Percentiles rank a stretch among this genome's conserved stretches.
These are phyloP conservation scores for Ladona fulva DNA, from an alignment of 1,140 invertebrate genomes.

Conservation along the genomic window DNA sequence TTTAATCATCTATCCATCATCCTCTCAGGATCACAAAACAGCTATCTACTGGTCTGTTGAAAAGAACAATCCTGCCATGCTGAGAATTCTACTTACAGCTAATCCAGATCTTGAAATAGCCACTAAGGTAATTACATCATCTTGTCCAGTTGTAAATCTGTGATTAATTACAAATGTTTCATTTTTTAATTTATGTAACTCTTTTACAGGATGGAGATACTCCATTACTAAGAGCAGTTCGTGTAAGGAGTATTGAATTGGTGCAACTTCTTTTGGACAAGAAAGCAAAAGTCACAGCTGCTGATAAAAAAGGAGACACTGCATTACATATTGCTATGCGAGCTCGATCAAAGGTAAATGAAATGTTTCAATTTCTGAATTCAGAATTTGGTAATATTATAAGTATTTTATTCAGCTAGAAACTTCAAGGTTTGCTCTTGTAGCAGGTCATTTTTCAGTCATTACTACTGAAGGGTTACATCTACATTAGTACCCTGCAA, in stretches of 20 bases:
- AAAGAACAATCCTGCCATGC: constrained; percentile 81
- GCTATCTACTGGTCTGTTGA: constrained; percentile 95
- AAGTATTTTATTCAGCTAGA: too few species aligned
- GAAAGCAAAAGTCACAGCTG: constrained; percentile 87
- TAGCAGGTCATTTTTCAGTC: too few species aligned
- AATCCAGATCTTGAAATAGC: constrained; percentile 90
- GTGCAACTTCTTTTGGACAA: constrained; percentile 86
- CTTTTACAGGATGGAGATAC: constrained; percentile 79
- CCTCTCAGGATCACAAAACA: constrained; percentile 77
- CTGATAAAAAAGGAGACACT: constrained; percentile 92
- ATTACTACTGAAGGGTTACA: too few species aligned
- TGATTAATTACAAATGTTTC: constrained; percentile 10
- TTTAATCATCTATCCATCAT: constrained; percentile 9
- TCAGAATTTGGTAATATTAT: too few species aligned
- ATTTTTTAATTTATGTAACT: constrained; percentile 16
- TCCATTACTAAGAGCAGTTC: constrained; percentile 79
- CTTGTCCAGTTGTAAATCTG: constrained; percentile 15
- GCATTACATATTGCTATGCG: constrained; percentile 95
- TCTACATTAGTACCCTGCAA: too few species aligned
- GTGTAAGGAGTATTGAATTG: constrained; percentile 83
- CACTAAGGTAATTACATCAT: constrained; percentile 58
- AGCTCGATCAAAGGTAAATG: constrained; percentile 69
- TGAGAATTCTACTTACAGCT: constrained; percentile 74
- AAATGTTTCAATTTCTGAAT: too few species aligned
- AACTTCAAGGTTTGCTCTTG: too few species aligned